Percentiles rank a stretch among this genome's conserved stretches.
Evolutionary conservation across 2,797 vertebrate genomes (phyloP).

Genomic region (Vireo griseus): DNA sequence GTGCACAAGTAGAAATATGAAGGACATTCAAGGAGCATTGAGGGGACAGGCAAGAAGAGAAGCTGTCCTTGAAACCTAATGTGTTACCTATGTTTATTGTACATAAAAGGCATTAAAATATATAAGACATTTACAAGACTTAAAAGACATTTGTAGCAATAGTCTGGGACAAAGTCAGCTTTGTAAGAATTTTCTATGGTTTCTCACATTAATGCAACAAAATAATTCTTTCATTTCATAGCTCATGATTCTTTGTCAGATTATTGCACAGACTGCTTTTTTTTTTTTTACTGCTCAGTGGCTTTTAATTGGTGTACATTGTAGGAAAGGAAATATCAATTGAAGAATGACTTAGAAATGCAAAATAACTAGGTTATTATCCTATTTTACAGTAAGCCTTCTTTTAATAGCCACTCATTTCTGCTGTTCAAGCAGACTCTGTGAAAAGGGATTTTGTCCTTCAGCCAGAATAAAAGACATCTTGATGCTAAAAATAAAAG

Average conservation of each 20-base stretch:
- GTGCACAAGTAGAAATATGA: neutral
- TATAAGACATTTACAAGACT: neutral
- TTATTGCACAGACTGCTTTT: slow-evolving; percentile 5
- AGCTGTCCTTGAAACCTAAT: neutral
- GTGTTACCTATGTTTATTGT: neutral
- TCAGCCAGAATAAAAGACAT: slow-evolving; percentile 64
- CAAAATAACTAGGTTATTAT: slow-evolving; percentile 52
- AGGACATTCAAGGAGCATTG: neutral
- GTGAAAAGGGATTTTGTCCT: slow-evolving; percentile 62
- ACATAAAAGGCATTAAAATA: neutral
- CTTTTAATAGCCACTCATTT: slow-evolving; percentile 64
- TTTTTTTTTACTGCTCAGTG: slow-evolving; percentile 8
- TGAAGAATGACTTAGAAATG: slow-evolving; percentile 38
- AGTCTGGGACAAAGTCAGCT: neutral
- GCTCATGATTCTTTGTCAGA: slow-evolving; percentile 3
- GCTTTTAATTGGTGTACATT: slow-evolving; percentile 33
- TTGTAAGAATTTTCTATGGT: neutral
- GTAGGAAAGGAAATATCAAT: slow-evolving; percentile 35
- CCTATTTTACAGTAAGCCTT: slow-evolving; percentile 53
- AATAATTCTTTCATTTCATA: slow-evolving; percentile 32
- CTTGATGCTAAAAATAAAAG: slow-evolving; percentile 66
- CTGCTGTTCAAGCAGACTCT: slow-evolving; percentile 54
- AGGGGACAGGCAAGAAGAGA: neutral
- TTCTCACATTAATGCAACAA: neutral
- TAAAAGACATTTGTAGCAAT: neutral